A percentile compares a stretch with the other conserved stretches of the same genome.
phyloP scores from a whole-genome alignment of 2,888 invertebrate genomes.

The Acanthosoma haemorrhoidale region DNA sequence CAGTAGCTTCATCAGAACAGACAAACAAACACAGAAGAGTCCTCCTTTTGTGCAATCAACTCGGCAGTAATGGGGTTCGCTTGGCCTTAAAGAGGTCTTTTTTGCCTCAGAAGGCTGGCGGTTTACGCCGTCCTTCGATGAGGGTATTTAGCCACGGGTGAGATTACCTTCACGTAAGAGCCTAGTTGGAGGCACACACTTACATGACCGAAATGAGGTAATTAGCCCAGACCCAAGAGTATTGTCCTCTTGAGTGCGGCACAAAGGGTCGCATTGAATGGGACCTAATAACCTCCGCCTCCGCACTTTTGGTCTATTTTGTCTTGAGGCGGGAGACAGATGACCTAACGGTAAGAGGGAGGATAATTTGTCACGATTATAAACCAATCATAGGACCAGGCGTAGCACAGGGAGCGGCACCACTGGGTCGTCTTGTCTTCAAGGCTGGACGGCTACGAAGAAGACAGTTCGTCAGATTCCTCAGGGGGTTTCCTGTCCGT shows the following conservation, averaged over 20 bases:
- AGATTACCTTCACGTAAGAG: not conserved
- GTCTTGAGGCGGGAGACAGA: not conserved
- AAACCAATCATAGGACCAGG: conserved; percentile 6
- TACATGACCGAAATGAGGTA: not conserved
- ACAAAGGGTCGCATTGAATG: no score
- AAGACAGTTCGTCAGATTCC: no score
- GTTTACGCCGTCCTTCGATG: not conserved
- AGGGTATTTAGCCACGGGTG: not conserved
- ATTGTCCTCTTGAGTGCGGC: no score
- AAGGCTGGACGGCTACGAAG: not conserved
- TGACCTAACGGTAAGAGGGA: no score
- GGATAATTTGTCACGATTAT: conserved; percentile 8
- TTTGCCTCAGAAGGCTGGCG: not conserved
- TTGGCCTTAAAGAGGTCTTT: not conserved
- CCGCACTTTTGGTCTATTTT: not conserved
- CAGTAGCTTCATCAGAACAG: not conserved
- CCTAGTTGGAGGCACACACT: not conserved
- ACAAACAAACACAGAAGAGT: not conserved
- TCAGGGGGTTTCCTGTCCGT: no score
- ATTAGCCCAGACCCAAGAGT: not conserved
- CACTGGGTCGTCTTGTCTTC: not conserved
- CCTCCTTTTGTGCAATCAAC: not conserved
- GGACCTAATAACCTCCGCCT: not conserved
- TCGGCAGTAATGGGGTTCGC: not conserved
- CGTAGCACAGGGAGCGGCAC: not conserved